Evolutionary conservation across 2,113 vertebrate species (phyloP).

Genomic region (Saimiri boliviensis): DNA sequence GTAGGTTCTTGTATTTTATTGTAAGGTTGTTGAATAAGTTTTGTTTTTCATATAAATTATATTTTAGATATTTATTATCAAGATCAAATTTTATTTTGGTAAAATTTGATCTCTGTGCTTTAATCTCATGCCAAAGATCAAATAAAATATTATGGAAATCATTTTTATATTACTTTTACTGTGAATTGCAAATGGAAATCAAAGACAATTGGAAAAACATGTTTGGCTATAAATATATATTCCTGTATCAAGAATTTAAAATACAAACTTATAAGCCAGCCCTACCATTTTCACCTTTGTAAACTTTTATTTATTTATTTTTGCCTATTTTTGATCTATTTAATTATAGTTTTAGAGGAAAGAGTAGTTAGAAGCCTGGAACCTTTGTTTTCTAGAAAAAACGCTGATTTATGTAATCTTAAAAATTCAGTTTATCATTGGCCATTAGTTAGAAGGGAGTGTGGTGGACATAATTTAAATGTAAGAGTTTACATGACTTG

Average conservation of each 20-base stretch:
- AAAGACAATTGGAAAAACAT: background rate
- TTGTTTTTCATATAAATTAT: background rate
- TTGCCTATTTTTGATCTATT: background rate
- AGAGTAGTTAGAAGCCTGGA: background rate
- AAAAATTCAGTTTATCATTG: background rate
- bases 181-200: background rate
- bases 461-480: background rate
- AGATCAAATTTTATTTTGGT: background rate
- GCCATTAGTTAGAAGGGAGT: background rate
- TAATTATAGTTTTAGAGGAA: background rate
- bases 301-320: background rate
- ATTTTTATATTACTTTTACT: background rate
- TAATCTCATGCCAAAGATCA: background rate
- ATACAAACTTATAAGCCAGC: background rate
- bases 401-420: background rate
- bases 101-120: background rate
- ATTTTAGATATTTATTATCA: background rate
- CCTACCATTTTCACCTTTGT: background rate
- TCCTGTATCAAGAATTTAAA: background rate
- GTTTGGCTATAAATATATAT: background rate
- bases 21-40: background rate
- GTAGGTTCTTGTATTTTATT: background rate
- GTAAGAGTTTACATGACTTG: background rate
- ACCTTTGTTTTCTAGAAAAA: background rate
- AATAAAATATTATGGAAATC: background rate